Percentiles rank a stretch among this genome's conserved stretches.
Conservation (phyloP, 2,797 vertebrate genomes). For the Octomys mimax region DNA sequence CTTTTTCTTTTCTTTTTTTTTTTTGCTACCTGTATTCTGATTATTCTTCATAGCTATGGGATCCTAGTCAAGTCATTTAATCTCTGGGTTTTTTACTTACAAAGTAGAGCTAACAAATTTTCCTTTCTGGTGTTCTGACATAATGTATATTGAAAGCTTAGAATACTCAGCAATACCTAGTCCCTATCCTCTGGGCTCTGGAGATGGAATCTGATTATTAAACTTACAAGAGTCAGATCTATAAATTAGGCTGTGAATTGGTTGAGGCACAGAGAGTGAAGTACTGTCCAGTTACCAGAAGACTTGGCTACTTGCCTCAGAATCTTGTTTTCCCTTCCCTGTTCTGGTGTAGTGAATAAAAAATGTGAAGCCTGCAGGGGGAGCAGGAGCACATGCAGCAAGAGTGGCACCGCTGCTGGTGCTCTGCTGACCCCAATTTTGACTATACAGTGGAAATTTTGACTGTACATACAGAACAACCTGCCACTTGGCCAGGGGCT, state of each 20-base stretch:
- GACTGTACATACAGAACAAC: no score
- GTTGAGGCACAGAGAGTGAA: neutral
- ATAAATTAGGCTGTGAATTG: neutral
- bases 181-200: neutral
- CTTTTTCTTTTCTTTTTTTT: no score
- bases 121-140: neutral
- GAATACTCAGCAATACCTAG: neutral
- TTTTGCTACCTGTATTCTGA: neutral
- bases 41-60: neutral
- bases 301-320: neutral
- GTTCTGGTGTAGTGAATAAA: neutral
- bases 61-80: neutral
- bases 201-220: neutral
- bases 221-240: neutral
- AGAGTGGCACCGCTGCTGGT: neutral
- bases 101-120: neutral
- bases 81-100: neutral
- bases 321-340: neutral
- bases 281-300: neutral
- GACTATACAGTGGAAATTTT: neutral
- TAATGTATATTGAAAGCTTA: neutral
- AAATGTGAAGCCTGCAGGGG: neutral
- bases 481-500: neutral
- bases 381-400: neutral
- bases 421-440: neutral